Conservation (phyloP, 2,888 invertebrate species). For the Archaeoteleia sp. region DNA sequence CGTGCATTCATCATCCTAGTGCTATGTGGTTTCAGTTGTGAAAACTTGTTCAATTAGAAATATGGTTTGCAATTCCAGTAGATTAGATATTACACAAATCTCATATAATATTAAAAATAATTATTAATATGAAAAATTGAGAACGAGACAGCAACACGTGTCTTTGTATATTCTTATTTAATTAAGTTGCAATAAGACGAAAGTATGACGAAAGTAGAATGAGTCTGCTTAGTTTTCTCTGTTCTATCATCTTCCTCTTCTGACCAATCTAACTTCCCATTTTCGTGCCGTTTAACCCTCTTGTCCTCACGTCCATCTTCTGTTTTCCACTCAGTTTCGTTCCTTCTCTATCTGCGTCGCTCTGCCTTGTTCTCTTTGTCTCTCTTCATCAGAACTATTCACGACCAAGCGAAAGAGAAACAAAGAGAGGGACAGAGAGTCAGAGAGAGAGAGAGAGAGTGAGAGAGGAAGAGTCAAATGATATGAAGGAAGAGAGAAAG, state of each 20-base stretch:
- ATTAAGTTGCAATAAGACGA: conserved; percentile 62
- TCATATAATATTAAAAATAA: no score
- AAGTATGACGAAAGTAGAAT: conserved; percentile 47
- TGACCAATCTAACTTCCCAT: conserved; percentile 30
- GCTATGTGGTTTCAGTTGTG: no score
- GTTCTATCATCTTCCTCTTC: conserved; percentile 5
- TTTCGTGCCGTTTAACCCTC: conserved; percentile 28
- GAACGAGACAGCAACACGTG: conserved; percentile 51
- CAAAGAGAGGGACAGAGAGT: no score
- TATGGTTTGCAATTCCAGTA: no score
- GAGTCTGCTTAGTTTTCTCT: no score
- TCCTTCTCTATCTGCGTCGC: conserved; percentile 13
- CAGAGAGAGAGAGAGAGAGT: conserved; percentile 54
- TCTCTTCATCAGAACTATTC: conserved; percentile 43
- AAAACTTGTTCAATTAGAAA: no score
- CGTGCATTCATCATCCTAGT: no score
- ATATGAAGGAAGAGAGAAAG: conserved; percentile 28
- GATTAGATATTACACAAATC: no score
- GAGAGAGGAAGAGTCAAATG: conserved; percentile 35
- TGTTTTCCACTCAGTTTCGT: conserved; percentile 20
- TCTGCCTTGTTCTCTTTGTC: conserved; percentile 11
- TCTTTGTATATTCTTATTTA: conserved; percentile 49
- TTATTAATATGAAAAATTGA: conserved; percentile 66
- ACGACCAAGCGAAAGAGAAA: conserved; percentile 35
- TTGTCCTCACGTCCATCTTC: no score